A percentile compares a stretch with the other conserved stretches of the same genome.
Evolutionary conservation across 2,113 vertebrate species (phyloP).

Genomic region (Conger conger): DNA sequence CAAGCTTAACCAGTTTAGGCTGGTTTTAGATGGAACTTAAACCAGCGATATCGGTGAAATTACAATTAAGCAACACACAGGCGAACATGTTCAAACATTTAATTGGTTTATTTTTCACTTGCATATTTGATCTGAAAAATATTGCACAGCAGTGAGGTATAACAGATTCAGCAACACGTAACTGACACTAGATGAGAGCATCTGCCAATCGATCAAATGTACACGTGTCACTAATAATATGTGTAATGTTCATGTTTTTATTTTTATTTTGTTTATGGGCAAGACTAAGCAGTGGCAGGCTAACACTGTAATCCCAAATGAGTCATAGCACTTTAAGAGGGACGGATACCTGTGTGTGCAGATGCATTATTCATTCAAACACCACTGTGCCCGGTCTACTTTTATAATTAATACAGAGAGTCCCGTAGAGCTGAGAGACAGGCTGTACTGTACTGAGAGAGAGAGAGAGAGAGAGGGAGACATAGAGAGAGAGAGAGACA

Average conservation of each 20-base stretch:
- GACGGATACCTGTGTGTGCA: background rate
- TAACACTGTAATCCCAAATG: background rate
- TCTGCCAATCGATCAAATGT: too few species aligned
- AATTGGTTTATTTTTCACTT: background rate
- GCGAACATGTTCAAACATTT: background rate
- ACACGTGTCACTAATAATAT: background rate
- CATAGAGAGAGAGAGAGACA: background rate
- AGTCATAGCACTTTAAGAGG: background rate
- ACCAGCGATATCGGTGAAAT: background rate
- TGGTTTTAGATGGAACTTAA: too few species aligned
- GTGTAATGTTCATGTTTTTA: background rate
- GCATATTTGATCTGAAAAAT: background rate
- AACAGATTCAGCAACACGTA: background rate
- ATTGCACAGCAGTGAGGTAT: background rate
- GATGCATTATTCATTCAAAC: conserved; percentile 17
- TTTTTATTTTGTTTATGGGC: background rate
- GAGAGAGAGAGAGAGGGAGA: background rate
- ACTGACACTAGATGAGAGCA: too few species aligned
- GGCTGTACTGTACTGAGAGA: background rate
- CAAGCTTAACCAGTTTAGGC: too few species aligned
- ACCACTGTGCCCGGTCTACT: background rate
- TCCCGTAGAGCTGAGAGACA: background rate
- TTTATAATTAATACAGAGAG: conserved; percentile 7
- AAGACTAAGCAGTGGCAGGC: background rate
- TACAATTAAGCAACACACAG: background rate